Conservation (phyloP, 1,140 invertebrate genomes). For the Drosophila ficusphila region DNA sequence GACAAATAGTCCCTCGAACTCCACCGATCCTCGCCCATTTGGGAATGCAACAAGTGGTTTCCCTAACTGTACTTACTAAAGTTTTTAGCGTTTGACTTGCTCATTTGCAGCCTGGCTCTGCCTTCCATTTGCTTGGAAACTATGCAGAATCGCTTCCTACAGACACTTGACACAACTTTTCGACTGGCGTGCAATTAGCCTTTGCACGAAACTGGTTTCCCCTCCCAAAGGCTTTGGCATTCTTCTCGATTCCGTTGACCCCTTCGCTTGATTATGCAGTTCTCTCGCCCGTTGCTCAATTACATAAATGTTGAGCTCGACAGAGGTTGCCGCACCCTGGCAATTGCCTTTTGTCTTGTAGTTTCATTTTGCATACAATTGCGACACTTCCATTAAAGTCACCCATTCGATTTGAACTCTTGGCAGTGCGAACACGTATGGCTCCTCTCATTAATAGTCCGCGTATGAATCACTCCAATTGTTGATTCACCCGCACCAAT, state of each 20-base stretch:
- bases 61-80: slow-evolving; percentile 30
- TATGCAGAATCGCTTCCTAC: slow-evolving; percentile 34
- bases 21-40: neutral
- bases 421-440: slow-evolving; percentile 8
- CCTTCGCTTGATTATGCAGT: slow-evolving; percentile 37
- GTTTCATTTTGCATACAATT: neutral
- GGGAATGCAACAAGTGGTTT: slow-evolving; percentile 52
- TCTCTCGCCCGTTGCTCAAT: slow-evolving; percentile 12
- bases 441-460: slow-evolving; percentile 1
- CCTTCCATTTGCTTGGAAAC: slow-evolving; percentile 30
- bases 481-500: slow-evolving; percentile 24
- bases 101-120: slow-evolving; percentile 36
- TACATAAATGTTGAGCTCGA: slow-evolving; percentile 27
- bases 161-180: slow-evolving; percentile 48
- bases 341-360: slow-evolving; percentile 9
- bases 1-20: slow-evolving; percentile 1
- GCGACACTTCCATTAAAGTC: slow-evolving; percentile 7
- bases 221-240: slow-evolving; percentile 8
- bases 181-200: slow-evolving; percentile 43
- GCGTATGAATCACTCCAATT: slow-evolving; percentile 18
- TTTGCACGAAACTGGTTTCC: slow-evolving; percentile 16
- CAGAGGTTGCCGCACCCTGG: neutral
- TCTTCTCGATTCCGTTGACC: slow-evolving; percentile 30
- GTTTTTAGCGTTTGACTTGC: slow-evolving; percentile 48
- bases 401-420: neutral